Evolutionary conservation across 1,140 invertebrate genomes (phyloP), one percentile per base, ranked within the genome.

Genomic region (Aphaenogaster floridana): DNA sequence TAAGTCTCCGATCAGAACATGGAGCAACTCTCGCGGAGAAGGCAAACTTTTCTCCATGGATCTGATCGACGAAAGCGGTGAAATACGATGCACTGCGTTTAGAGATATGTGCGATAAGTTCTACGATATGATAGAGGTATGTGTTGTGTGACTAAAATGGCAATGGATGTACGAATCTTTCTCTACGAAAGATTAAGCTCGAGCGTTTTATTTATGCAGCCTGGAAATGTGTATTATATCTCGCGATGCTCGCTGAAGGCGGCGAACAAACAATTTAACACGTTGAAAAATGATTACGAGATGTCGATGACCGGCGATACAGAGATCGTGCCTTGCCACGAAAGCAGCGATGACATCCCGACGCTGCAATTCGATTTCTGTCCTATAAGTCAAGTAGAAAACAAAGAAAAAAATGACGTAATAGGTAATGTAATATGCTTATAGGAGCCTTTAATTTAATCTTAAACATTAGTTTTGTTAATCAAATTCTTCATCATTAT

Each of bases 21-120:
- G 98, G 98, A 98, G 97, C 63, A 99, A 99, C 95, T 97, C 98
- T 0, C 96, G 97, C 72, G 99, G 99, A 0, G 98, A 99, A 95
- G 99, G 99, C 1, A 98, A 98, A 94, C 95, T 99, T 1, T 99
- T 99, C 93, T 98, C 97, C 89, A 97, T 99, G 95, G 98, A 99
- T 95, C 95, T 99, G 0, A 95, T 98, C 74, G 99, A 99, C 96
- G 98, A 99, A 90, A 98, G 97, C 91, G 99, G 99, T 11, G 99
- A 99, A 95, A 99, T 99, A 81, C 96, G 98, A 81, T 98, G 98
- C n/a, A 99, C 99, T 2, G 99, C 97, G 9, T 99, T 99, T 93
- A 98, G 97, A 92, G 98, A 98, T 85, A 96, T 97, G 91, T 98
- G 97, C 88, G 99, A 99, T 92, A 98, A 98, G 93, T 99, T 97